Evolutionary conservation across 2,113 vertebrate genomes (phyloP).

Genomic region (Pitta sordida): DNA sequence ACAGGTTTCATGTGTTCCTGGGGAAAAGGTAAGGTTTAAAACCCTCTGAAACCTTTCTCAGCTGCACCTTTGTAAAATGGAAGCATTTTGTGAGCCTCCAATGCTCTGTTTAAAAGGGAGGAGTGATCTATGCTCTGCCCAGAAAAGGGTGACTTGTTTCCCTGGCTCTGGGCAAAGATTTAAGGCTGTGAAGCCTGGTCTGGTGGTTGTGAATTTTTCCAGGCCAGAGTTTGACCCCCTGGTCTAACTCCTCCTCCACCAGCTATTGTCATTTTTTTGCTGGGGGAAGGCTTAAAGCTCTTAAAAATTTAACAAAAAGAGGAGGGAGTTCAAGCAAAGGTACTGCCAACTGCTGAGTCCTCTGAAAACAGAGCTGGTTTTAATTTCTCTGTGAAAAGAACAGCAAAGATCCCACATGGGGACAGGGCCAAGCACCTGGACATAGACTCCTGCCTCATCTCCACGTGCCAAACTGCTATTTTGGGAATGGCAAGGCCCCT

Average conservation of each 20-base stretch:
- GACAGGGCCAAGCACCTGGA: not conserved
- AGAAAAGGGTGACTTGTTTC: not conserved
- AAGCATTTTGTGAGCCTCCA: not conserved
- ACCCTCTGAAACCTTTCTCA: not conserved
- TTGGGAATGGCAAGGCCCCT: not conserved
- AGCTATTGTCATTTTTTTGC: not conserved
- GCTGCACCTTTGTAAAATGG: not conserved
- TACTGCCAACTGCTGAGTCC: not conserved
- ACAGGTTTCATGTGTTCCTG: not conserved
- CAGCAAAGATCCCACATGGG: not conserved
- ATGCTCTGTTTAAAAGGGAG: not conserved
- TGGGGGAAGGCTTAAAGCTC: not conserved
- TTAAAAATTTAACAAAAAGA: not conserved
- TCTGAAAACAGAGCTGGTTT: not conserved
- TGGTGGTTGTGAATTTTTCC: not conserved
- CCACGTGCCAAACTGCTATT: fast-evolving
- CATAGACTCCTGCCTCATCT: not conserved
- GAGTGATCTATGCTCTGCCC: not conserved
- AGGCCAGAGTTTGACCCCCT: not conserved
- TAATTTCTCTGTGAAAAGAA: not conserved
- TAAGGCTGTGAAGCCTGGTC: not conserved
- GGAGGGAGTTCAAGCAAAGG: not conserved
- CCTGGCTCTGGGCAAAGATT: not conserved
- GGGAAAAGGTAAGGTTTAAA: not conserved
- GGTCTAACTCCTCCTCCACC: not conserved